Evolutionary conservation across 2,888 invertebrate species (phyloP), one percentile per base, ranked within the genome.

Genomic region (Lepidonotus clava): DNA sequence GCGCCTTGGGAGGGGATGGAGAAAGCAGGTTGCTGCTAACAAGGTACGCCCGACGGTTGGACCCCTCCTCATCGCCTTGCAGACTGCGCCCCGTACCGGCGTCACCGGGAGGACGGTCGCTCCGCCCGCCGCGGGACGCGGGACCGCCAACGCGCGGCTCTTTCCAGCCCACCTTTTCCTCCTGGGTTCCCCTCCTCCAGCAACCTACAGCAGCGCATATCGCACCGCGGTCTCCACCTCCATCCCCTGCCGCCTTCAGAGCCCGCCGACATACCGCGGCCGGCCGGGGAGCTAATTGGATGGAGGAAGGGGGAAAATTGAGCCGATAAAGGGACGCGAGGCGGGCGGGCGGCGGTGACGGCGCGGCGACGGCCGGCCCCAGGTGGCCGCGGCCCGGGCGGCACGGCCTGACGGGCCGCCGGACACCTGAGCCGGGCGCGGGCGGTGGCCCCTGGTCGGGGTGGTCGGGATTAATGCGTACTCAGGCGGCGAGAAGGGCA

Each of bases 271-370:
- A 80, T 46, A 28, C 80, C 80, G 51, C 28, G 46, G 41, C 28
- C 41, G 41, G 46, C n/a, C 80, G 80, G 80, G 80, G 46, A 41
- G 80, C 51, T 80, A 80, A 80, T 80, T 80, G 80, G 80, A 80
- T 46, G 46, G 41, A 80, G 46, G 80, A 80, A 41, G 80, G 80
- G 51, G 51, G 80, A 80, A 80, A 80, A 80, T 80, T 41, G 80
- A 80, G 80, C 80, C 46, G 80, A 80, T 80, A 80, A 80, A 80
- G 80, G 80, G 21, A 11, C 28, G 28, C 18, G 80, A 24, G 41
- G 41, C 24, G n/a, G 14, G 41, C 14, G 24, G 32, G 80, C 41
- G 51, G 28, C 46, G 24, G 80, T 46, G 80, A 41, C 41, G 80
- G 80, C 80, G 21, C 46, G 28, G 51, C 11, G 46, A 46, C 46